Conservation (phyloP, 1,140 invertebrate species). For the Pectinophora gossypiella region DNA sequence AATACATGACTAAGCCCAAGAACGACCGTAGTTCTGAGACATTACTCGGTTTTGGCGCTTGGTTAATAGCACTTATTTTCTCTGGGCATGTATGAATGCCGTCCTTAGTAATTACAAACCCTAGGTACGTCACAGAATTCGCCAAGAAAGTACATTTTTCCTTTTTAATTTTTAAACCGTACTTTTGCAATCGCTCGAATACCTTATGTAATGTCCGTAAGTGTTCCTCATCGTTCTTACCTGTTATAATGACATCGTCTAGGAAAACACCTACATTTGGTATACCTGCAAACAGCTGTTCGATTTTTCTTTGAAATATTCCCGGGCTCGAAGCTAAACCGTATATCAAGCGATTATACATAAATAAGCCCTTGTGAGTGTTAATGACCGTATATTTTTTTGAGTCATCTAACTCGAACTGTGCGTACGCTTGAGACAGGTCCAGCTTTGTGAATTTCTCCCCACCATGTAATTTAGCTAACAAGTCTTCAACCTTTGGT, state of each 20-base stretch:
- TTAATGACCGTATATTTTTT: not conserved
- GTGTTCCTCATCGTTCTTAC: not conserved
- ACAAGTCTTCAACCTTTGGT: constrained; percentile 33
- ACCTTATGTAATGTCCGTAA: not conserved
- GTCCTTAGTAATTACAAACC: constrained; percentile 34
- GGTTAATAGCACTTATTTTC: constrained; percentile 4
- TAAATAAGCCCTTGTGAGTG: no score
- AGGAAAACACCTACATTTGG: constrained; percentile 1
- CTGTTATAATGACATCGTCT: constrained; percentile 1
- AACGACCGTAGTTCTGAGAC: constrained; percentile 27
- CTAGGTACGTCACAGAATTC: constrained; percentile 19
- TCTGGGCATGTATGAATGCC: constrained; percentile 27
- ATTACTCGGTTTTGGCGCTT: constrained; percentile 24
- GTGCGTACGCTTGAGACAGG: constrained; percentile 1
- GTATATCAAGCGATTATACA: not conserved
- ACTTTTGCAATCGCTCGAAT: not conserved
- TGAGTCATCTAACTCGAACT: not conserved
- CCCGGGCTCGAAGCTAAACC: not conserved
- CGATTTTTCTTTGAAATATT: constrained; percentile 1
- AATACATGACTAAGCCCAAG: constrained; percentile 28
- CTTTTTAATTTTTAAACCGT: constrained; percentile 5
- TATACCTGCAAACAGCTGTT: not conserved
- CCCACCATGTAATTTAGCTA: constrained; percentile 18
- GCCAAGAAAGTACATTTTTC: constrained; percentile 33
- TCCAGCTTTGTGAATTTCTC: no score